Percentiles rank a stretch among this genome's conserved stretches.
phyloP scores from a whole-genome alignment of 2,797 vertebrate genomes.

The Enteromius mattozi region DNA sequence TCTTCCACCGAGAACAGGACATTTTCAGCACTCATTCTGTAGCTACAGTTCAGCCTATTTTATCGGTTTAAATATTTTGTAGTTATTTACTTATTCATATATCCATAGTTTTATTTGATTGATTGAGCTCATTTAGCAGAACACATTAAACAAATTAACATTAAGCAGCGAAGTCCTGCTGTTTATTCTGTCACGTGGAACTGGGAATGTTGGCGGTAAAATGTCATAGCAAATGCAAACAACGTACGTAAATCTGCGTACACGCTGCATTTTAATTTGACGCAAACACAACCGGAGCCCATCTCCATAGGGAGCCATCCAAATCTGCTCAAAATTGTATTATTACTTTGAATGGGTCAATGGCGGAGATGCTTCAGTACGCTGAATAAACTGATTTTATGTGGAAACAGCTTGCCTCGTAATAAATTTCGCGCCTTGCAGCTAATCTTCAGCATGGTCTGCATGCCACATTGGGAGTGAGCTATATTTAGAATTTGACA shows the following conservation, averaged over 20 bases:
- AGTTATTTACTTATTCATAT: not conserved
- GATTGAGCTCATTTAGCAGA: conserved; percentile 46
- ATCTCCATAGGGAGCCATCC: not conserved
- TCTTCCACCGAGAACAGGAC: not conserved
- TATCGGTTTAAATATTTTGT: not conserved
- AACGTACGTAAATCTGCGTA: not conserved
- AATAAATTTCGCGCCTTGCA: not conserved
- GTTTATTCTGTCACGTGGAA: conserved; percentile 1
- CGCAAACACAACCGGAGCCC: not conserved
- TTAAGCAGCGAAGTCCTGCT: not conserved
- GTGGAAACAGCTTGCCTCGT: not conserved
- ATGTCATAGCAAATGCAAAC: not conserved
- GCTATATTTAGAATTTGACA: not conserved
- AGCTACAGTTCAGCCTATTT: not conserved
- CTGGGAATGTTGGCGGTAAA: not conserved
- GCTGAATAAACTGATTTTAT: not conserved
- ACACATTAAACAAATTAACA: conserved; percentile 20
- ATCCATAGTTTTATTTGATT: conserved; percentile 23
- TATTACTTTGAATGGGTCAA: not conserved
- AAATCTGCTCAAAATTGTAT: not conserved
- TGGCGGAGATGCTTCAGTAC: not conserved
- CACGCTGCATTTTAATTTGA: not conserved
- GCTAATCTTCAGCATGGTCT: not conserved
- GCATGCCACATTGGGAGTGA: not conserved
- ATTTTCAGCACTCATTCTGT: not conserved